Evolutionary conservation across 1,140 invertebrate species (phyloP).

Genomic region (Phocides pigmalion): DNA sequence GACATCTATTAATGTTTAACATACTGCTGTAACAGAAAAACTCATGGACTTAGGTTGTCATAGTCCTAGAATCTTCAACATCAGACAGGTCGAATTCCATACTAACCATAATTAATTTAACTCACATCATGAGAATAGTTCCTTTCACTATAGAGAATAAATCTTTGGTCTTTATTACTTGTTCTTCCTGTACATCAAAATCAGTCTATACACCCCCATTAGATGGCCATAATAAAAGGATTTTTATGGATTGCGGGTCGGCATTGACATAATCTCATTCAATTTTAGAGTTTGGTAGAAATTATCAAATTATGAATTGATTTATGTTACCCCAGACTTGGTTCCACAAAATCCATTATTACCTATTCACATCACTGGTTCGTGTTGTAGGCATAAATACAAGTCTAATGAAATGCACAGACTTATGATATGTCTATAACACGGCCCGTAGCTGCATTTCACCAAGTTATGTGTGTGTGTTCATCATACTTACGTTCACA

Average conservation of each 20-base stretch:
- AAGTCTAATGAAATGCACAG: neutral
- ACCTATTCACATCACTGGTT: constrained; percentile 46
- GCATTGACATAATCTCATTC: constrained; percentile 41
- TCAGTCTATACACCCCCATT: constrained; percentile 28
- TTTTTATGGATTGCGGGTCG: constrained; percentile 41
- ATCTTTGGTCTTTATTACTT: no score
- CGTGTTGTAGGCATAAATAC: constrained; percentile 8
- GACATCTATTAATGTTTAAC: no score
- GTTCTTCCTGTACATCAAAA: neutral
- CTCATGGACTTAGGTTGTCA: no score
- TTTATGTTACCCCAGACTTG: constrained; percentile 51
- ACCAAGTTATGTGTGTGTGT: constrained; percentile 21
- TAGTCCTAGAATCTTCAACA: no score
- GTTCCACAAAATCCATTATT: constrained; percentile 62
- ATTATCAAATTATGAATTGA: constrained; percentile 53
- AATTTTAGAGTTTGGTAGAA: constrained; percentile 53
- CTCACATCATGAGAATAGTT: no score
- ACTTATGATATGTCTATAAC: neutral
- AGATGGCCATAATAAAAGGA: constrained; percentile 37
- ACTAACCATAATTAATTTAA: no score
- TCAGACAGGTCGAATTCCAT: no score
- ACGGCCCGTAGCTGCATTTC: constrained; percentile 7
- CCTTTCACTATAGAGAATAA: no score
- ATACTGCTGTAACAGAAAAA: no score
- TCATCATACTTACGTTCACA: constrained; percentile 32